Evolutionary conservation across 2,113 vertebrate species (phyloP), one percentile per base, ranked within the genome.

Genomic region (Labeo rohita): DNA sequence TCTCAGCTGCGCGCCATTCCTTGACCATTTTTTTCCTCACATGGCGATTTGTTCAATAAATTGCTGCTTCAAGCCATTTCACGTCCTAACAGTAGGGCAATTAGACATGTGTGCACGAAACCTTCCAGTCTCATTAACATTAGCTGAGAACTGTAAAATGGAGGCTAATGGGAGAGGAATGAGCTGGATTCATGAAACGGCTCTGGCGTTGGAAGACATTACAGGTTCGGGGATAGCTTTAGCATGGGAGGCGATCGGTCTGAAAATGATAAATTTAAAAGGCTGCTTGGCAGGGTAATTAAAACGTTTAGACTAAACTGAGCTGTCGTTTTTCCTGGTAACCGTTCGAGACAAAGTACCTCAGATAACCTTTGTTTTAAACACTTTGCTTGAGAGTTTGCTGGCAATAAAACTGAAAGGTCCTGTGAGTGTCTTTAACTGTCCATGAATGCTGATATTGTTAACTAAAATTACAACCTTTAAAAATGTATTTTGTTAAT

Each of bases 291-390:
- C 89, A 87, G 90, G 90, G 92, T 94, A 94, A 95, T 95, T 94
- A 95, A 95, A 93, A 93, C 87, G n/a, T 90, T 92, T 93, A 92
- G 93, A 94, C 91, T 93, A 91, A 92, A 92, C 93, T 89, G 79
- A 89, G 93, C 91, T 89, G 91, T 93, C 80, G 86, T 90, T 89
- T 91, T 86, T 88, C 89, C 92, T 92, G 91, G 88, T 92, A 93
- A 91, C 88, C 86, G 92, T 90, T 90, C 87, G 63, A 74, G 85
- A 88, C 79, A 54, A 91, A 88, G 79, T 89, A 92, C 91, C 92
- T 89, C 80, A 81, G 94, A 91, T 91, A 91, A 93, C 87, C 92
- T 89, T 89, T 91, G 70, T 81, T 86, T 86, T 84, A 80, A 86
- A 84, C 90, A 93, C 88, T 91, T 74, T 75, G 90, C 34, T 47